Base-by-base conservation (phyloP, 1,140 invertebrate genomes). In the Fopius arisanus region DNA sequence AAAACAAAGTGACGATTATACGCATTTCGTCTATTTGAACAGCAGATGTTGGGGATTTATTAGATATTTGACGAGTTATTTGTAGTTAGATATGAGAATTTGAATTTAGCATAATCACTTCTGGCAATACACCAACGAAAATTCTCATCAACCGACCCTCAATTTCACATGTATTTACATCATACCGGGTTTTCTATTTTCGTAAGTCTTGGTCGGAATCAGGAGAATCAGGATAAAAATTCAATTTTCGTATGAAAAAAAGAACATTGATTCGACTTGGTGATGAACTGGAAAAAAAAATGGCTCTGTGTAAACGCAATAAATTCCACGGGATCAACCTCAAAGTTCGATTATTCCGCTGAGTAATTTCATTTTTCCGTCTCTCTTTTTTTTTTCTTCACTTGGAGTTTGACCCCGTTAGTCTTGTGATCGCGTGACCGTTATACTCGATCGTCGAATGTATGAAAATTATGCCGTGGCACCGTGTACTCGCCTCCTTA, bases 1-100 rank as follows among this genome's bases (percentile, higher is more conserved):
- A 63, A 59, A 59, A 59, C 51, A 72, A 72, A 67, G 41, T 72
- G 62, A 72, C 63, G 70, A 72, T 72, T 72, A 72, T 43, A 59
- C 6, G 23, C 41, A 14, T 72, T 72, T 40, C 63, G 21, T 9
- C 37, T 67, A 71, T 65, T 71, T 70, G 26, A 19, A 37, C 26
- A 7, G 41, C n/a, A n/a, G 23, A 26, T 12, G 21, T 16, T 28
- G 33, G 31, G 29, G 29, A 31, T 31, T 31, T 31, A 31, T 31
- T 31, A 31, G 29, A 31, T 31, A 31, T 31, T 31, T 7, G 29
- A 31, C 3, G 29, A 7, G 29, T 7, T 31, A 7, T 31, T 31
- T 31, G 29, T 7, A 31, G 3, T 3, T 3, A 31, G 29, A 31
- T 7, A 31, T 31, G 29, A 7, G 3, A 31, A 31, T 31, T 31